Percentiles rank a stretch among this genome's conserved stretches.
Conservation (phyloP, 2,888 invertebrate genomes). For the Tiphia femorata region DNA sequence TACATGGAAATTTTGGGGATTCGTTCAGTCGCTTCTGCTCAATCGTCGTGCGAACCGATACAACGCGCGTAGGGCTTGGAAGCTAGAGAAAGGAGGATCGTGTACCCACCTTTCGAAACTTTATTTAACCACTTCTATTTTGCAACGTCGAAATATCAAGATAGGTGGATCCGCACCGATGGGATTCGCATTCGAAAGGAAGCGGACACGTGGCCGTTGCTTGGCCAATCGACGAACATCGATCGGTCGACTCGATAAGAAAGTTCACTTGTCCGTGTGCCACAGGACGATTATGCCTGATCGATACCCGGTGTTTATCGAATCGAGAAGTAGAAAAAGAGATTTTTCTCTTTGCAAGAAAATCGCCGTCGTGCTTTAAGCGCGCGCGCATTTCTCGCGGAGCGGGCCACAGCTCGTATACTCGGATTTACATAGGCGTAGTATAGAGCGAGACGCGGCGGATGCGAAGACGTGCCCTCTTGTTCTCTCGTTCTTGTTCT, state of each 20-base stretch:
- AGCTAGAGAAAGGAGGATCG: too few relatives aligned
- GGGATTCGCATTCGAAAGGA: conserved; percentile 41
- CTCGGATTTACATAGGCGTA: conserved; percentile 28
- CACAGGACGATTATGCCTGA: background rate
- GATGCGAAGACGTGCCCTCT: background rate
- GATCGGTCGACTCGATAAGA: conserved; percentile 45
- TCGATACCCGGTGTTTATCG: conserved; percentile 29
- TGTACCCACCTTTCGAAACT: too few relatives aligned
- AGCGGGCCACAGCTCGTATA: conserved; percentile 15
- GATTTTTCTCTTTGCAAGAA: conserved; percentile 25
- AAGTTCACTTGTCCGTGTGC: conserved; percentile 44
- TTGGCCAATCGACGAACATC: conserved; percentile 41
- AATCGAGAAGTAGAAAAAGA: conserved; percentile 19
- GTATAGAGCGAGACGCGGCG: conserved; percentile 14
- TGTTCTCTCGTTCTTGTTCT: conserved; percentile 1
- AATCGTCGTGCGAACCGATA: too few relatives aligned
- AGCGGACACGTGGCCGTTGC: conserved; percentile 40
- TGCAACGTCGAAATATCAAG: too few relatives aligned
- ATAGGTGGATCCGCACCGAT: too few relatives aligned
- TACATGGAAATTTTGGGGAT: too few relatives aligned
- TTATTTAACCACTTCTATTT: too few relatives aligned
- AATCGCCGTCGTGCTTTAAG: conserved; percentile 18
- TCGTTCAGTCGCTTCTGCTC: too few relatives aligned
- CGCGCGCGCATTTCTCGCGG: background rate
- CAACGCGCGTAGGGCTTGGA: too few relatives aligned